Evolutionary conservation across 2,888 invertebrate species (phyloP).

Genomic region (Sisyra terminalis): DNA sequence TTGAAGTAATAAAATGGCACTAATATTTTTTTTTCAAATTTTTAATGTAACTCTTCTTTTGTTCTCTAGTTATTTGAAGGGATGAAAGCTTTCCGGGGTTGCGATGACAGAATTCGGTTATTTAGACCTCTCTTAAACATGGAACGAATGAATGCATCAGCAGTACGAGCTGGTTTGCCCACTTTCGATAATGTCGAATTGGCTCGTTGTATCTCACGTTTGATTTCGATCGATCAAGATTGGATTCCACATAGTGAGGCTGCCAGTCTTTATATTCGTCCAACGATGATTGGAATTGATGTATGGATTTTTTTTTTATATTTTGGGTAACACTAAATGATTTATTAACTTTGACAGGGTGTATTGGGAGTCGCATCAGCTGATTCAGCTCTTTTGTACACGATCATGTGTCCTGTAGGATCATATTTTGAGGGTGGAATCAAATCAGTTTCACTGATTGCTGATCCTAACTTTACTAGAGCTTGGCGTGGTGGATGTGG

Average conservation of each 20-base stretch:
- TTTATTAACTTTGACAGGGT: slow-evolving; percentile 39
- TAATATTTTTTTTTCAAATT: slow-evolving; percentile 10
- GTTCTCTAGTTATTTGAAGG: slow-evolving; percentile 87
- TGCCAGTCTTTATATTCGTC: slow-evolving; percentile 88
- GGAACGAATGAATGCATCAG: slow-evolving; percentile 79
- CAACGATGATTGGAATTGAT: slow-evolving; percentile 92
- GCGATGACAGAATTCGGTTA: slow-evolving; percentile 79
- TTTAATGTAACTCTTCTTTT: slow-evolving; percentile 4
- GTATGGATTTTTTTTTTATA: slow-evolving; percentile 35
- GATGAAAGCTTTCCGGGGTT: slow-evolving; percentile 90
- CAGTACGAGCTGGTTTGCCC: slow-evolving; percentile 72
- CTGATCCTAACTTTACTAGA: slow-evolving; percentile 75
- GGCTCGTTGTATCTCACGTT: slow-evolving; percentile 64
- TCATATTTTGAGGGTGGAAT: slow-evolving; percentile 67
- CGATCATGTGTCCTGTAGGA: slow-evolving; percentile 86
- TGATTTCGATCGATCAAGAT: slow-evolving; percentile 85
- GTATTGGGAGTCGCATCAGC: slow-evolving; percentile 81
- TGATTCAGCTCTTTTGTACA: slow-evolving; percentile 77
- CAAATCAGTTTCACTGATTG: slow-evolving; percentile 68
- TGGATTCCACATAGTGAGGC: slow-evolving; percentile 91
- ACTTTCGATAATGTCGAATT: slow-evolving; percentile 77
- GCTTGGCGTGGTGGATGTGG: slow-evolving; percentile 93
- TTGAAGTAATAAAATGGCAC: slow-evolving; percentile 50
- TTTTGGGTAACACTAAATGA: not conserved
- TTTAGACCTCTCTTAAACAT: slow-evolving; percentile 94